A percentile compares a stretch with the other conserved stretches of the same genome.
phyloP scores from a whole-genome alignment of 1,140 invertebrate genomes.

The Aphidius ervi region DNA sequence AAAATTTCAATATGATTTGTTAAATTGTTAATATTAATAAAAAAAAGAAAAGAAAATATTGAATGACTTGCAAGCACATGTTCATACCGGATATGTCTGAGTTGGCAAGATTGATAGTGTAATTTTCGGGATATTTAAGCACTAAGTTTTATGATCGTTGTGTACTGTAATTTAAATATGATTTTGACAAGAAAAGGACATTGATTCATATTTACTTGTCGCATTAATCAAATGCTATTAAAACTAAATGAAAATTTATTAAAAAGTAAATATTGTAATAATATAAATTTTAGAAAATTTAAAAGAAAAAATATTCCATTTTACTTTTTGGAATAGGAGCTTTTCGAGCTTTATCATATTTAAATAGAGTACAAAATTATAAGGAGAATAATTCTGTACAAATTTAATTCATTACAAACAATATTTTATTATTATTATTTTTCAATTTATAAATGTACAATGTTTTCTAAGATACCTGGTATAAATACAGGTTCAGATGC shows the following conservation, averaged over 20 bases:
- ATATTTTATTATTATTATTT: too few species aligned
- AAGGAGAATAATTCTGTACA: too few species aligned
- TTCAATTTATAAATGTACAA: conserved; percentile 21
- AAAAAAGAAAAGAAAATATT: not conserved
- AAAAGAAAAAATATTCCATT: too few species aligned
- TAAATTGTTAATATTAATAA: not conserved
- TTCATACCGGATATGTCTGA: not conserved
- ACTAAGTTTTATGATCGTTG: not conserved
- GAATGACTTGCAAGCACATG: not conserved
- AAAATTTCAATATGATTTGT: not conserved
- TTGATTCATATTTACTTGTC: not conserved
- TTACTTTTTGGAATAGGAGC: too few species aligned
- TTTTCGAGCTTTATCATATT: too few species aligned
- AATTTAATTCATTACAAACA: too few species aligned
- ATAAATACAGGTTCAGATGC: conserved; percentile 30
- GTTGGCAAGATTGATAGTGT: conserved; percentile 10
- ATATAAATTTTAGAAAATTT: not conserved
- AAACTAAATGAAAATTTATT: too few species aligned
- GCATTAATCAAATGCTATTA: too few species aligned
- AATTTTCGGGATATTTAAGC: conserved; percentile 6
- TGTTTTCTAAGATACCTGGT: conserved; percentile 20
- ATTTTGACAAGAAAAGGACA: not conserved
- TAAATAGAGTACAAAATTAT: too few species aligned
- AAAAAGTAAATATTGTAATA: too few species aligned
- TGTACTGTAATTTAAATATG: conserved; percentile 10